phyloP scores from a whole-genome alignment of 2,888 invertebrate species.

The Megamerina dolium region DNA sequence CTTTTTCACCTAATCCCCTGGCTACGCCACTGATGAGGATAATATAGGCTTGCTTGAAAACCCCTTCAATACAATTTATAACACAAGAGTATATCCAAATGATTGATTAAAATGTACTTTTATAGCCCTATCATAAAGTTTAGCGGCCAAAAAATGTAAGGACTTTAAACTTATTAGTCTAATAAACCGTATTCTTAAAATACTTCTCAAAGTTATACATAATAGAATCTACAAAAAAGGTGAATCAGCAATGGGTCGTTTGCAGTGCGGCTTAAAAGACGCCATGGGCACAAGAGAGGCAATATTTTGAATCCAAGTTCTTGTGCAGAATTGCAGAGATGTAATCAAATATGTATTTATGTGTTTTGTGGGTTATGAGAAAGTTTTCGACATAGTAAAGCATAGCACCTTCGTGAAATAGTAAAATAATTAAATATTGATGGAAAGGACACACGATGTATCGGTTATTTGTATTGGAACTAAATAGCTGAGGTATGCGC shows the following conservation, averaged over 20 bases:
- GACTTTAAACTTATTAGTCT: conserved; percentile 3
- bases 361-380: background rate
- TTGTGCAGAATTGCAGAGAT: background rate
- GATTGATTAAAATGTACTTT: conserved; percentile 1
- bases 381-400: background rate
- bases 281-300: conserved; percentile 7
- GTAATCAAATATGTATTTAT: background rate
- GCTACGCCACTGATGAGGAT: background rate
- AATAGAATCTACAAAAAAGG: background rate
- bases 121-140: conserved; percentile 1
- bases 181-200: conserved; percentile 2
- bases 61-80: background rate
- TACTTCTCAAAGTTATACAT: conserved; percentile 5
- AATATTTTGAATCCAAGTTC: background rate
- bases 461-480: background rate
- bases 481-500: background rate
- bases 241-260: conserved; percentile 4
- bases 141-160: background rate
- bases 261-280: conserved; percentile 10
- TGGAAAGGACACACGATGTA: background rate
- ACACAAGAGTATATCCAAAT: background rate
- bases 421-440: background rate
- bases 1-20: too few species aligned
- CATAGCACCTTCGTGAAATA: background rate
- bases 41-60: background rate